Conservation (phyloP, 2,888 invertebrate genomes). For the Agrilus mali region DNA sequence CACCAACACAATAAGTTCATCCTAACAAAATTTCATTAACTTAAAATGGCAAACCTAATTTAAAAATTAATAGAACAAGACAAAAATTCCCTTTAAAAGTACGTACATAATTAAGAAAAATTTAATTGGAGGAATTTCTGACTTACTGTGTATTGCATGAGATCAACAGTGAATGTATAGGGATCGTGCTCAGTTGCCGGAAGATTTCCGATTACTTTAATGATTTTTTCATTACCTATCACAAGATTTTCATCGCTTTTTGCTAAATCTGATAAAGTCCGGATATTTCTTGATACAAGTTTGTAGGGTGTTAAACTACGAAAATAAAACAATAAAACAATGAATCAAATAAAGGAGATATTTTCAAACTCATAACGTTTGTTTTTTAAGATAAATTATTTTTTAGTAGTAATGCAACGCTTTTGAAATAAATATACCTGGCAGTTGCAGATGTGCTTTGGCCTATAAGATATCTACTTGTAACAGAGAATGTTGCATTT, state of each 20-base stretch:
- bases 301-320: conserved; percentile 29
- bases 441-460: conserved; percentile 25
- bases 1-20: conserved; percentile 38
- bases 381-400: background rate
- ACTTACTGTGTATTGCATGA: conserved; percentile 48
- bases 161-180: conserved; percentile 52
- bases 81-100: background rate
- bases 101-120: background rate
- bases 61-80: background rate
- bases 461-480: conserved; percentile 25
- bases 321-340: conserved; percentile 4
- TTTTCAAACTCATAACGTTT: no score
- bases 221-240: conserved; percentile 28
- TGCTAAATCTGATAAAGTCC: conserved; percentile 28
- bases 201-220: conserved; percentile 36
- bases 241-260: conserved; percentile 22
- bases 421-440: conserved; percentile 17
- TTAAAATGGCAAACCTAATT: conserved; percentile 2
- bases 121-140: conserved; percentile 1
- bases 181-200: conserved; percentile 55
- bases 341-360: background rate
- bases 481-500: conserved; percentile 49
- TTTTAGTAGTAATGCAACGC: background rate
- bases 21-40: conserved; percentile 22
- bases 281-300: conserved; percentile 37